phyloP scores from a whole-genome alignment of 2,113 vertebrate species.

The Craseonycteris thonglongyai region DNA sequence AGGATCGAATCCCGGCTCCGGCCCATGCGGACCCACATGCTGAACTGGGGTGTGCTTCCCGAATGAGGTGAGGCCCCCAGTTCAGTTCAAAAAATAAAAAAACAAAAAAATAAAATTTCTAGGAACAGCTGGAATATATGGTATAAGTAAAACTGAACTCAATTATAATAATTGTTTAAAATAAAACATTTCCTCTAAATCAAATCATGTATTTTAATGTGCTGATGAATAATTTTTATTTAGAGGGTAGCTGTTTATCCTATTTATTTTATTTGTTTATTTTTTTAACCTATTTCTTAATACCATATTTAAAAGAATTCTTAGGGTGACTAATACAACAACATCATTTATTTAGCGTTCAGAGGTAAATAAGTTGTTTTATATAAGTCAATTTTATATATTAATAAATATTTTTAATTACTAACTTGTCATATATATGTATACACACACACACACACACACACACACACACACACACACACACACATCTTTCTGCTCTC shows the following conservation, averaged over 20 bases:
- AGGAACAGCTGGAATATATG: neutral
- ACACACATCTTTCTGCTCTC: neutral
- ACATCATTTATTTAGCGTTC: neutral
- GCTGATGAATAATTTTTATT: neutral
- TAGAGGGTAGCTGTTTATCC: neutral
- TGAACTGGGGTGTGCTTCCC: no score
- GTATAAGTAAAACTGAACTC: neutral
- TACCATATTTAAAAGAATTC: neutral
- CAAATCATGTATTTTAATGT: neutral
- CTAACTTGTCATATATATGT: neutral
- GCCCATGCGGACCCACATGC: no score
- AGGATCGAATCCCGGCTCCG: no score
- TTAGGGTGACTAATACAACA: neutral
- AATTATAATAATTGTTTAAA: neutral
- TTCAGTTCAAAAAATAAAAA: no score
- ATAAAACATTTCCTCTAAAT: neutral
- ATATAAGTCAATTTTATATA: neutral
- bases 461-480: no score
- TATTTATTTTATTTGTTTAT: no score
- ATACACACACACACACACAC: no score
- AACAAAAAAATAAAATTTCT: neutral
- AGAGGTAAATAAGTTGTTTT: neutral
- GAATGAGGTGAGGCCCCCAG: no score
- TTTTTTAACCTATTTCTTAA: neutral
- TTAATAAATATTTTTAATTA: neutral